Evolutionary conservation across 2,888 invertebrate species (phyloP), one percentile per base, ranked within the genome.

Genomic region (Stratiomys singularior): DNA sequence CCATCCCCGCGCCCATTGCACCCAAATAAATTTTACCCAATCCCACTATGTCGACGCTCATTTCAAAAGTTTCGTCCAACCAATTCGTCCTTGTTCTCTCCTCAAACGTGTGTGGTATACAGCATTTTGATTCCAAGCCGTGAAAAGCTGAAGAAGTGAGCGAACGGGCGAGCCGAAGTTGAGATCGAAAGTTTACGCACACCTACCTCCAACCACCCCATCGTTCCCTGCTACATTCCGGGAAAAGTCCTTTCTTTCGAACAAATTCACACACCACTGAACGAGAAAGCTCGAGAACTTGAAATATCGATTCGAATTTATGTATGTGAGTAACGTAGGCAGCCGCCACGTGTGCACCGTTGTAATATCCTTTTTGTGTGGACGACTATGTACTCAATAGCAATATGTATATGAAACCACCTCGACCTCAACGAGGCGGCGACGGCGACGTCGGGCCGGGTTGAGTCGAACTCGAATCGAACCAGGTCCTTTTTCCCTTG

Each of bases 361-460:
- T 47, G 15, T 69, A 30, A 23, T 47, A 46, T 47, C 69, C 69
- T 46, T 69, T 69, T 69, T 69, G 25, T 47, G 15, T n/a, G 11
- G 3, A 66, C 37, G 30, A 18, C 18, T 52, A 52, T 52, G 15
- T 52, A 52, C 52, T 47, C 13, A 9, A 25, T 46, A 69, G 69
- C 11, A 44, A 25, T 46, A 23, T 21, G 18, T 69, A 25, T 21
- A 66, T 30, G 47, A 1, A 69, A 46, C 47, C 25, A 23, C 58
- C 23, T 74, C 74, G 60, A 58, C 74, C 74, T 58, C 58, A 72
- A 69, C 52, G 69, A 47, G 27, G 72, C 28, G 11, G 58, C 30
- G 60, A 9, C 60, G 58, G 15, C 37, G 37, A 5, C 37, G 28
- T 27, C 47, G 47, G 9, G 30, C 9, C 21, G 47, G 27, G n/a